phyloP scores from a whole-genome alignment of 2,888 invertebrate species.

The Brassicogethes aeneus region DNA sequence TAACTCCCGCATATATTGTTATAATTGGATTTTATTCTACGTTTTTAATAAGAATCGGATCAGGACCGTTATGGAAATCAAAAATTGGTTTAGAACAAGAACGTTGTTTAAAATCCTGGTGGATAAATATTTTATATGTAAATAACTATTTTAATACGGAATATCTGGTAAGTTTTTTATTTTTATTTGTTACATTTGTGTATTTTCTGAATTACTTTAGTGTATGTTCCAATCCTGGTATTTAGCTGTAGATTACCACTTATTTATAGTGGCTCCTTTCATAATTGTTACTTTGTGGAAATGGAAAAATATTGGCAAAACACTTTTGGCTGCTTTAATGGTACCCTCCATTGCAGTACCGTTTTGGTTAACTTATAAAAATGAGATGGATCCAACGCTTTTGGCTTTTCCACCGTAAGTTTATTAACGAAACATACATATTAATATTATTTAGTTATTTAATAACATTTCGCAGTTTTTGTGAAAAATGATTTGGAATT shows the following conservation, averaged over 20 bases:
- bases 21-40: constrained; percentile 67
- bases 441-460: constrained; percentile 1
- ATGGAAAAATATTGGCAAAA: constrained; percentile 50
- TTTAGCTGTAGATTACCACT: constrained; percentile 41
- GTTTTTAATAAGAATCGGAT: constrained; percentile 57
- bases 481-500: no score
- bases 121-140: constrained; percentile 64
- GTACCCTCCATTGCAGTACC: constrained; percentile 37
- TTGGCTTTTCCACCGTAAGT: constrained; percentile 61
- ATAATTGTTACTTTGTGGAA: constrained; percentile 60
- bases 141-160: constrained; percentile 65
- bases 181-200: constrained; percentile 5
- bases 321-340: constrained; percentile 44
- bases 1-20: constrained; percentile 66
- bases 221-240: constrained; percentile 72
- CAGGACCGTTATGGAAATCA: constrained; percentile 67
- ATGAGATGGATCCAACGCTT: constrained; percentile 58
- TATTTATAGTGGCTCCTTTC: constrained; percentile 53
- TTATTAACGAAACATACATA: constrained; percentile 1
- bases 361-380: constrained; percentile 45
- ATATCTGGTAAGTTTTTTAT: constrained; percentile 42
- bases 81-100: constrained; percentile 47
- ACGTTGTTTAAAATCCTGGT: constrained; percentile 60
- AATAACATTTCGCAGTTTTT: no score
- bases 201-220: constrained; percentile 36